Percentiles rank a stretch among this genome's conserved stretches.
Conservation (phyloP, 1,140 invertebrate species). For the Metopolophium dirhodum region DNA sequence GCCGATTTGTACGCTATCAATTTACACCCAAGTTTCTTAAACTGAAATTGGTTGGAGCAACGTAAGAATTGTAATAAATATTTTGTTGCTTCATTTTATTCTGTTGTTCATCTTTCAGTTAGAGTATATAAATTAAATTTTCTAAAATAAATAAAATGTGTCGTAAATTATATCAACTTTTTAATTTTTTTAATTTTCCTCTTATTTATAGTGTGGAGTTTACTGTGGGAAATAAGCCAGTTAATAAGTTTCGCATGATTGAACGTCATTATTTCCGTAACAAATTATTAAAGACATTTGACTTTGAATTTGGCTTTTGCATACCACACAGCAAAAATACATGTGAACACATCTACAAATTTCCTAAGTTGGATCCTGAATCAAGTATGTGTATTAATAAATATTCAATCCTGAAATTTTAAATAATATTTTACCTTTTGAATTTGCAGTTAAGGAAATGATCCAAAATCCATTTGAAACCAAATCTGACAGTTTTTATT, state of each 20-base stretch:
- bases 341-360: conserved; percentile 99
- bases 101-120: background rate
- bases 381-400: conserved; percentile 73
- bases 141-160: background rate
- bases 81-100: conserved; percentile 37
- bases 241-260: conserved; percentile 98
- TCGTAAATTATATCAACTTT: background rate
- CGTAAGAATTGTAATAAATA: conserved; percentile 70
- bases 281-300: conserved; percentile 95
- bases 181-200: conserved; percentile 49
- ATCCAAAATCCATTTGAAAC: conserved; percentile 95
- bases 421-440: conserved; percentile 5
- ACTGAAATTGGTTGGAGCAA: conserved; percentile 93
- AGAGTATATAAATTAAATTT: background rate
- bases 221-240: conserved; percentile 87
- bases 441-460: conserved; percentile 91
- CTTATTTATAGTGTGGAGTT: conserved; percentile 86
- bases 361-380: conserved; percentile 85
- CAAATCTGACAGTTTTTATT: conserved; percentile 97
- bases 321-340: conserved; percentile 97
- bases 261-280: conserved; percentile 97
- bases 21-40: conserved; percentile 97
- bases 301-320: conserved; percentile 99
- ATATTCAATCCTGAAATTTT: background rate
- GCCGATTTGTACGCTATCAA: conserved; percentile 95